phyloP scores from a whole-genome alignment of 1,140 invertebrate species.

The Orius insidiosus region DNA sequence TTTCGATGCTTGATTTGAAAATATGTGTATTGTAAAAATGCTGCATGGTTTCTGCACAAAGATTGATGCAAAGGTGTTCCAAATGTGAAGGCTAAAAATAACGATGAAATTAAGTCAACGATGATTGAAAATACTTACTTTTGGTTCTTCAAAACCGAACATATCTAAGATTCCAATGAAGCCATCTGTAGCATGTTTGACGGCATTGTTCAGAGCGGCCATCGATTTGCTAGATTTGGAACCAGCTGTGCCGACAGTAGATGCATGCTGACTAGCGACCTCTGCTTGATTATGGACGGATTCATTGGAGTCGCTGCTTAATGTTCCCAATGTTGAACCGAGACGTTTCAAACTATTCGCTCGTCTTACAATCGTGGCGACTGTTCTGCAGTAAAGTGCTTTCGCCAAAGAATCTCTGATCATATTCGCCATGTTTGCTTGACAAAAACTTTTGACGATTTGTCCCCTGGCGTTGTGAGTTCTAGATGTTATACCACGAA shows the following conservation, averaged over 20 bases:
- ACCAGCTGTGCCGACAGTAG: slow-evolving; percentile 66
- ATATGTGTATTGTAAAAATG: slow-evolving; percentile 95
- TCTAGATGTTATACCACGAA: slow-evolving; percentile 63
- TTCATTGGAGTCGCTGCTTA: slow-evolving; percentile 80
- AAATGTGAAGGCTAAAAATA: slow-evolving; percentile 54
- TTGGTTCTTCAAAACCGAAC: slow-evolving; percentile 89
- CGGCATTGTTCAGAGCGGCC: slow-evolving; percentile 71
- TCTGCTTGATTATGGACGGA: slow-evolving; percentile 77
- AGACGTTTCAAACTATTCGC: slow-evolving; percentile 81
- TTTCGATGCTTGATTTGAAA: slow-evolving; percentile 86
- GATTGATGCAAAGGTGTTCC: slow-evolving; percentile 85
- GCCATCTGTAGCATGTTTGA: slow-evolving; percentile 82
- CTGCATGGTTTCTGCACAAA: slow-evolving; percentile 93
- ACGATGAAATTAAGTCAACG: slow-evolving; percentile 10
- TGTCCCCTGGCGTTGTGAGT: slow-evolving; percentile 73
- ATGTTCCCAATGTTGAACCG: slow-evolving; percentile 73
- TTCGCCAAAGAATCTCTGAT: slow-evolving; percentile 79
- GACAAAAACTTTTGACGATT: slow-evolving; percentile 63
- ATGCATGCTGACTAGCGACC: slow-evolving; percentile 67
- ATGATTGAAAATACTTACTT: slow-evolving; percentile 26
- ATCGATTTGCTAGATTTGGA: slow-evolving; percentile 63
- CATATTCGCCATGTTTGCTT: slow-evolving; percentile 65
- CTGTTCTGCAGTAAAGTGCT: slow-evolving; percentile 82
- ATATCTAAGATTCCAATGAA: slow-evolving; percentile 90
- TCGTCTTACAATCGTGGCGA: slow-evolving; percentile 81